A percentile compares a stretch with the other conserved stretches of the same genome.
Evolutionary conservation across 1,140 invertebrate species (phyloP).

Genomic region (Popillia japonica): DNA sequence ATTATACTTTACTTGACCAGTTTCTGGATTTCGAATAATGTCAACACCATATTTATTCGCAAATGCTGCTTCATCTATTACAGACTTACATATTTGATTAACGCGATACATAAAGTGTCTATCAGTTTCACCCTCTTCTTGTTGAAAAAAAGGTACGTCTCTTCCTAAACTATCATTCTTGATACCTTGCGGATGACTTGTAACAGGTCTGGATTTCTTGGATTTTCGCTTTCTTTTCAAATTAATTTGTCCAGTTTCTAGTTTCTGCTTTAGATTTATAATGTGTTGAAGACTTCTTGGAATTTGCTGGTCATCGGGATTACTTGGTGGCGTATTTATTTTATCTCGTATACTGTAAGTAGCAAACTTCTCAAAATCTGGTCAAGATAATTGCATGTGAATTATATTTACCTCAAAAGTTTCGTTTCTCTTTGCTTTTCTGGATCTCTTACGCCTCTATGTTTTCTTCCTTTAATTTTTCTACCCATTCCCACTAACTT

Average conservation of each 20-base stretch:
- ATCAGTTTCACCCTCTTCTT: constrained; percentile 61
- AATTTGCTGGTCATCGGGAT: constrained; percentile 71
- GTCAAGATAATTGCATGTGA: constrained; percentile 31
- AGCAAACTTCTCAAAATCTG: constrained; percentile 41
- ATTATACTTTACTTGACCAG: constrained; percentile 57
- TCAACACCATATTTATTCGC: constrained; percentile 66
- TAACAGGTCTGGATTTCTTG: constrained; percentile 36
- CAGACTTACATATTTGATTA: constrained; percentile 60
- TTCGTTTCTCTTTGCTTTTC: constrained; percentile 65
- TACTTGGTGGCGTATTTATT: constrained; percentile 72
- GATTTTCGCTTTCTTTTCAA: constrained; percentile 39
- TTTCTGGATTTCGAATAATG: constrained; percentile 61
- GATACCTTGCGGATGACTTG: constrained; percentile 18
- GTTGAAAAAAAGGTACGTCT: constrained; percentile 62
- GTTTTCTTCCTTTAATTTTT: constrained; percentile 78
- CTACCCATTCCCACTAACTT: constrained; percentile 66
- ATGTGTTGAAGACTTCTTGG: constrained; percentile 69
- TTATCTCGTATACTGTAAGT: constrained; percentile 69
- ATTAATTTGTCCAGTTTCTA: constrained; percentile 55
- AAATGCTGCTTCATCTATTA: constrained; percentile 64
- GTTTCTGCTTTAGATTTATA: constrained; percentile 66
- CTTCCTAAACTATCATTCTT: constrained; percentile 54
- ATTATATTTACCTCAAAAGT: constrained; percentile 47
- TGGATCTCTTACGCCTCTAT: constrained; percentile 74
- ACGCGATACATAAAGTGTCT: constrained; percentile 62